These are phyloP conservation scores for Pseudeuparius sepicola DNA, from an alignment of 2,888 invertebrate species.

Conservation along the genomic window DNA sequence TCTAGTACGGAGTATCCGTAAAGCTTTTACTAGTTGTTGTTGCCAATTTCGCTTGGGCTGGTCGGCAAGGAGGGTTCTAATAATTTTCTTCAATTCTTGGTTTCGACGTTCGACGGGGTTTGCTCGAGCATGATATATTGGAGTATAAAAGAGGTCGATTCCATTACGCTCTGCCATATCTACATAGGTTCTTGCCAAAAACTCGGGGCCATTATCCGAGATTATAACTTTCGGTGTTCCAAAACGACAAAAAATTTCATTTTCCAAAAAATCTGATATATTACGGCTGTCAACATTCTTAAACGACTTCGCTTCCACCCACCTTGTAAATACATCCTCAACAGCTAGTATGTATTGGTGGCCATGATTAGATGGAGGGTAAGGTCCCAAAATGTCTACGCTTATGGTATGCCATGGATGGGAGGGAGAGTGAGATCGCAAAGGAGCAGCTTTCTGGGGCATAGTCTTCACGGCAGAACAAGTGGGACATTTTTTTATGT, in stretches of 20 bases:
- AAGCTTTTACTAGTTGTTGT: not conserved
- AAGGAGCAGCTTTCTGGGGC: constrained; percentile 1
- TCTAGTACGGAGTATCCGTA: too few species aligned
- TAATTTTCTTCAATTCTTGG: constrained; percentile 1
- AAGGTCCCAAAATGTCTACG: constrained; percentile 4
- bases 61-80: constrained; percentile 1
- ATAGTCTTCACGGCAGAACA: constrained; percentile 1
- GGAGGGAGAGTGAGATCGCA: not conserved
- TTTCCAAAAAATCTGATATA: not conserved
- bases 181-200: too few species aligned
- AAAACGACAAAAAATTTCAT: constrained; percentile 1
- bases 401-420: not conserved
- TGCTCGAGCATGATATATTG: too few species aligned
- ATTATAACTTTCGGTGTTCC: too few species aligned
- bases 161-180: too few species aligned
- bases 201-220: too few species aligned
- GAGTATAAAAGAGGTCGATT: too few species aligned
- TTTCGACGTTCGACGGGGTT: not conserved
- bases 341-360: not conserved
- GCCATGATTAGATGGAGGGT: not conserved
- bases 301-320: not conserved
- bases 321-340: constrained; percentile 1
- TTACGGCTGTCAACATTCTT: too few species aligned
- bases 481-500: constrained; percentile 1
- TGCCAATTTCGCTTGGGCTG: not conserved